phyloP scores from a whole-genome alignment of 2,113 vertebrate genomes.

The Gobio gobio region DNA sequence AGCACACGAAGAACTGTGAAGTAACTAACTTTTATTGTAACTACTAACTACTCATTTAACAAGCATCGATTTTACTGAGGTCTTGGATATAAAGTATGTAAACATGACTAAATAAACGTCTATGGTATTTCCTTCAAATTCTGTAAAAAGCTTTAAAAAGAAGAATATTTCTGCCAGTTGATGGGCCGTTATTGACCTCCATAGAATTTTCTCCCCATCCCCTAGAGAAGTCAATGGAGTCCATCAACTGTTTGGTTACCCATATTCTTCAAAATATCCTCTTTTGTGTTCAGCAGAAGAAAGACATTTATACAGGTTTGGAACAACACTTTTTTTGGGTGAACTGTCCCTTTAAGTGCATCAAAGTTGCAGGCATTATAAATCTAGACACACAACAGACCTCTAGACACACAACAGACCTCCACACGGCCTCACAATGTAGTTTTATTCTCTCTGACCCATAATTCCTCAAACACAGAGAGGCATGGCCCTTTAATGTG shows the following conservation, averaged over 20 bases:
- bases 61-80: neutral
- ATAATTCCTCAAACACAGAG: constrained; percentile 6
- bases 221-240: no score
- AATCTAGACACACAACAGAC: constrained; percentile 20
- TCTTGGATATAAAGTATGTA: neutral
- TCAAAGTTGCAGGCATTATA: constrained; percentile 4
- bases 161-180: neutral
- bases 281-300: no score
- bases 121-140: neutral
- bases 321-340: no score
- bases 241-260: no score
- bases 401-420: constrained; percentile 28
- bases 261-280: no score
- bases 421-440: constrained; percentile 8
- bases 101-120: neutral
- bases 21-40: neutral
- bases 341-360: neutral
- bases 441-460: constrained; percentile 29
- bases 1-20: neutral
- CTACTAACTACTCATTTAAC: neutral
- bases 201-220: no score
- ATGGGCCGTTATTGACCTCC: no score
- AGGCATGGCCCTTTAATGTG: constrained; percentile 75
- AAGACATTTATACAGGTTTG: no score
- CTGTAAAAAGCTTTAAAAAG: neutral